These are phyloP conservation scores for Ruditapes philippinarum DNA, from an alignment of 1,140 invertebrate species.

Conservation along the genomic window DNA sequence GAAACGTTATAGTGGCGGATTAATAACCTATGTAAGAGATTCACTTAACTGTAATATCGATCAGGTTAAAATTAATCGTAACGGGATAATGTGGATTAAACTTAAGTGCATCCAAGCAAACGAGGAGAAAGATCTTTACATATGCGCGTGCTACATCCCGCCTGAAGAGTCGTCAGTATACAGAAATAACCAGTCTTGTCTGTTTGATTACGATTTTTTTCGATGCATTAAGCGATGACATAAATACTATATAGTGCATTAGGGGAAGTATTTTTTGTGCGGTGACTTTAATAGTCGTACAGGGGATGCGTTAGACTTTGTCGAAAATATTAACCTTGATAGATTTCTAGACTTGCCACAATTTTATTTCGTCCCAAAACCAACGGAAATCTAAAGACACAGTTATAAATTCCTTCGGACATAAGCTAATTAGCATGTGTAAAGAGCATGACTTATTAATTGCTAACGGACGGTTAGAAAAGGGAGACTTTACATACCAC, in stretches of 20 bases:
- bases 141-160: slow-evolving; percentile 6
- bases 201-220: slow-evolving; percentile 15
- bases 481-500: slow-evolving; percentile 2
- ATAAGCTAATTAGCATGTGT: slow-evolving; percentile 7
- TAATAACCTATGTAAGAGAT: not conserved
- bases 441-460: slow-evolving; percentile 27
- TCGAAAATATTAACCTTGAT: not conserved
- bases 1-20: not conserved
- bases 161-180: not conserved
- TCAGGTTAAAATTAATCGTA: not conserved
- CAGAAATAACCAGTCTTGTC: not conserved
- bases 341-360: not conserved
- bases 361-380: too few species aligned
- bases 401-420: not conserved
- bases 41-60: not conserved
- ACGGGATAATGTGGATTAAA: slow-evolving; percentile 4
- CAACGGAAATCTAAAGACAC: slow-evolving; percentile 17
- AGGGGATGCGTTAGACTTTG: not conserved
- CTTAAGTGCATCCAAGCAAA: not conserved
- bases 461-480: slow-evolving; percentile 31
- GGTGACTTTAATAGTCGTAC: not conserved
- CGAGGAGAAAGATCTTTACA: not conserved
- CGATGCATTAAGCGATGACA: not conserved
- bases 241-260: not conserved
- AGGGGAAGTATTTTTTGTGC: not conserved